phyloP scores from a whole-genome alignment of 1,140 invertebrate species.

The Scaptodrosophila lebanonensis region DNA sequence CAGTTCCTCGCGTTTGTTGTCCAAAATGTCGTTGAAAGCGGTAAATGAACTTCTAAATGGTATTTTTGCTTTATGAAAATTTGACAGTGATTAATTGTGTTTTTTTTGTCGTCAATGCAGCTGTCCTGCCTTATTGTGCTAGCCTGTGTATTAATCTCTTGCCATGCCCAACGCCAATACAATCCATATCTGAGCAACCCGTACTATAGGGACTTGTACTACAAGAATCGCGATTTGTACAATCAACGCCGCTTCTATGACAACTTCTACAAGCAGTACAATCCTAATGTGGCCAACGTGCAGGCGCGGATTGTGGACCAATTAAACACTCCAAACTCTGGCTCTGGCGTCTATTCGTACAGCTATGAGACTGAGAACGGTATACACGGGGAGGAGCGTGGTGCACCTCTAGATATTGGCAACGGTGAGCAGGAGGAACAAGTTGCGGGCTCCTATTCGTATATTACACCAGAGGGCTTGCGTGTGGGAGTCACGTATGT shows the following conservation, averaged over 20 bases:
- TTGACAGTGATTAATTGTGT: conserved; percentile 6
- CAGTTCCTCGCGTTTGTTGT: not conserved
- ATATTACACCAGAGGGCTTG: conserved; percentile 61
- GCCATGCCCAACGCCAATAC: conserved; percentile 45
- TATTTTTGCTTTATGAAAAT: not conserved
- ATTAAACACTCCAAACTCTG: conserved; percentile 35
- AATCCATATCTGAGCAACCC: conserved; percentile 54
- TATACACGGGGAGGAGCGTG: conserved; percentile 79
- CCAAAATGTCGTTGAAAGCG: conserved; percentile 51
- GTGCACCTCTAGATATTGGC: conserved; percentile 74
- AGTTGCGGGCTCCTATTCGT: conserved; percentile 65
- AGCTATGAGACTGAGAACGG: conserved; percentile 79
- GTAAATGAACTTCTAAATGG: conserved; percentile 28
- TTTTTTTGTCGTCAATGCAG: conserved; percentile 32
- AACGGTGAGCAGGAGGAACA: conserved; percentile 55
- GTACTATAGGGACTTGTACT: conserved; percentile 55
- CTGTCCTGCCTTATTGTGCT: conserved; percentile 40
- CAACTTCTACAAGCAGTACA: conserved; percentile 65
- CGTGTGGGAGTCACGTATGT: conserved; percentile 63
- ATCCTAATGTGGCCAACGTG: conserved; percentile 52
- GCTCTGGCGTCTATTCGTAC: conserved; percentile 49
- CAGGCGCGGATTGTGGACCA: conserved; percentile 55
- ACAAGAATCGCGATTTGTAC: conserved; percentile 63
- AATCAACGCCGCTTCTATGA: conserved; percentile 66
- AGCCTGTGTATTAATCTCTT: conserved; percentile 25